Evolutionary conservation across 1,140 invertebrate species (phyloP), one percentile per base, ranked within the genome.

Genomic region (Drosophila takahashii): DNA sequence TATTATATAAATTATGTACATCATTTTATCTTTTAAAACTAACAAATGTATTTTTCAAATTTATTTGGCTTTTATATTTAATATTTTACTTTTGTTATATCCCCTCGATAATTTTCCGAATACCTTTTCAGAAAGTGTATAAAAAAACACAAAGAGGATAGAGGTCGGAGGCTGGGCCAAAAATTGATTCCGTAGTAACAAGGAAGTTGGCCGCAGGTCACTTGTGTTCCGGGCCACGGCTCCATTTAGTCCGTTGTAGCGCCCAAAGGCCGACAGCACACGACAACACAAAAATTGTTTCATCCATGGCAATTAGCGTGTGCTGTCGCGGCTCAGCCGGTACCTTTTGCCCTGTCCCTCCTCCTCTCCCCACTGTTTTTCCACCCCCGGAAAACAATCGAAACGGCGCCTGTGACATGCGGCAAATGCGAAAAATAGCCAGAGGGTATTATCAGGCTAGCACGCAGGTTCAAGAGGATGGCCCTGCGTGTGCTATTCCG

Each of bases 391-490:
- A 69, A 62, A 44, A 79, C 83, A 87, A 76, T 78, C 78, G 79
- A 64, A 75, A 71, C 56, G 54, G 54, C 57, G 79, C 71, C 57
- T 74, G 72, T 67, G 73, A 81, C 76, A 87, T 83, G 42, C 66
- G 70, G 71, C 62, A 83, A 87, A 87, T 83, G 79, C 71, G 76
- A 83, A 86, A 77, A 77, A 73, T 77, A 79, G 83, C 83, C 83
- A 60, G 75, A 53, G 66, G 75, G 79, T 73, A 69, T 79, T 76
- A 75, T 65, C 69, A 61, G 41, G 42, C 52, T 53, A 47, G n/a
- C 13, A 45, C 27, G 42, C 51, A 45, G 27, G 18, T 42, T 18
- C 59, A 37, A 47, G 42, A 47, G 42, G 36, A 32, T 37, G 51
- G 45, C 22, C 8, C 36, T 18, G 50, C 62, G 34, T 61, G 65